These are phyloP conservation scores for Amiota communis DNA, from an alignment of 2,888 invertebrate species.

Conservation along the genomic window DNA sequence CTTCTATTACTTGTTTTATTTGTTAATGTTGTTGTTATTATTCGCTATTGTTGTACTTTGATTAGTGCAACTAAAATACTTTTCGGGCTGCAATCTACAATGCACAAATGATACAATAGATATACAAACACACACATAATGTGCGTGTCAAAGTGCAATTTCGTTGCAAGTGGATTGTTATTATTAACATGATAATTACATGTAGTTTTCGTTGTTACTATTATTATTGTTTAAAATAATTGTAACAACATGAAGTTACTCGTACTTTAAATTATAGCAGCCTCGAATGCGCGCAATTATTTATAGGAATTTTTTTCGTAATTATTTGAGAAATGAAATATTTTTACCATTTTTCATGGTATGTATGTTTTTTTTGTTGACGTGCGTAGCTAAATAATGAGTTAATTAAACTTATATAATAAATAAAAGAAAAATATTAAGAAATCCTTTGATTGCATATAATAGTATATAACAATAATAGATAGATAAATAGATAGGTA, in stretches of 20 bases:
- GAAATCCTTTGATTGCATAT: too few relatives aligned
- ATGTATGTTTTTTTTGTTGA: not conserved
- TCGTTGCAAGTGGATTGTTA: conserved; percentile 49
- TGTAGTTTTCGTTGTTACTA: conserved; percentile 1
- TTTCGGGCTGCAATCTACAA: not conserved
- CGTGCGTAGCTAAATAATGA: not conserved
- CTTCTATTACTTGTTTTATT: not conserved
- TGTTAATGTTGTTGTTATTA: not conserved
- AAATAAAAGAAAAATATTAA: too few relatives aligned
- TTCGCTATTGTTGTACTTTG: not conserved
- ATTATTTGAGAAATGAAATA: not conserved
- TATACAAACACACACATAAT: too few relatives aligned
- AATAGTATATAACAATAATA: too few relatives aligned
- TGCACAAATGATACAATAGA: too few relatives aligned
- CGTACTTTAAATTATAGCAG: not conserved
- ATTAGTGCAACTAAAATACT: not conserved
- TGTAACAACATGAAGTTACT: not conserved
- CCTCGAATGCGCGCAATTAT: conserved; percentile 11
- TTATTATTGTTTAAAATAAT: conserved; percentile 1
- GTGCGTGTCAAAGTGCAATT: conserved; percentile 33
- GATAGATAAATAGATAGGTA: too few relatives aligned
- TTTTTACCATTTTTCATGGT: not conserved
- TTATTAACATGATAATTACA: conserved; percentile 59
- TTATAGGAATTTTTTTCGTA: not conserved
- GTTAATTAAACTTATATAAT: not conserved